Evolutionary conservation across 2,888 invertebrate genomes (phyloP).

Genomic region (Epinotia nisella): DNA sequence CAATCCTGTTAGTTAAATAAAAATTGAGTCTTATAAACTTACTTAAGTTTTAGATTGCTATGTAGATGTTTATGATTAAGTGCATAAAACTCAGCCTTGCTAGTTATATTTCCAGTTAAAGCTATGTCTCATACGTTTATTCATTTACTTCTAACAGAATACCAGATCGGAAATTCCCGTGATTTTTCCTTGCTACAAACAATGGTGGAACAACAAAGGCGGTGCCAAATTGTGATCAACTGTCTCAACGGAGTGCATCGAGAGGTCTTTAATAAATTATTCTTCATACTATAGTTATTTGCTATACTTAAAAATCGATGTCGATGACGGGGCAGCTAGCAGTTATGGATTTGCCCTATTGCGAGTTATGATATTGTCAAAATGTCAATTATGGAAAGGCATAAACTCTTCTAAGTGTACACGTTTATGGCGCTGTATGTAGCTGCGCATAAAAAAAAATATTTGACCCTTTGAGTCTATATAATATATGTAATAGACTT

Average conservation of each 20-base stretch:
- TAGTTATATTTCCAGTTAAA: not conserved
- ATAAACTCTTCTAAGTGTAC: too few species aligned
- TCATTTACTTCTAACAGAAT: constrained; percentile 44
- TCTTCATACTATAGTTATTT: not conserved
- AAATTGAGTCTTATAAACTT: not conserved
- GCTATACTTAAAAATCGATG: not conserved
- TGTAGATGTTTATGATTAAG: too few species aligned
- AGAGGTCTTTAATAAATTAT: constrained; percentile 78
- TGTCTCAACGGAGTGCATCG: constrained; percentile 89
- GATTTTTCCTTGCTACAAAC: constrained; percentile 70
- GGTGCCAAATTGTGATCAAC: constrained; percentile 89
- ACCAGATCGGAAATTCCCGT: constrained; percentile 87
- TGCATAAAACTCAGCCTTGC: not conserved
- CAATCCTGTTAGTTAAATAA: too few species aligned
- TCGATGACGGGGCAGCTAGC: too few species aligned
- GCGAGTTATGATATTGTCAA: too few species aligned
- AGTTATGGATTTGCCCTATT: too few species aligned
- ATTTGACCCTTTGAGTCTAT: too few species aligned
- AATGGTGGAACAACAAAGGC: not conserved
- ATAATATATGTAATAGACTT: too few species aligned
- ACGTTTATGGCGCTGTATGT: too few species aligned
- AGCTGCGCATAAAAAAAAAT: too few species aligned
- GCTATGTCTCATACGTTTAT: not conserved
- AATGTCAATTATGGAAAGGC: too few species aligned
- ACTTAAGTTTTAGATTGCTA: not conserved